These are phyloP conservation scores for Calvadosia cruxmelitensis DNA, from an alignment of 30 jellyfish, hydroid and myxozoan genomes.

Conservation along the genomic window DNA sequence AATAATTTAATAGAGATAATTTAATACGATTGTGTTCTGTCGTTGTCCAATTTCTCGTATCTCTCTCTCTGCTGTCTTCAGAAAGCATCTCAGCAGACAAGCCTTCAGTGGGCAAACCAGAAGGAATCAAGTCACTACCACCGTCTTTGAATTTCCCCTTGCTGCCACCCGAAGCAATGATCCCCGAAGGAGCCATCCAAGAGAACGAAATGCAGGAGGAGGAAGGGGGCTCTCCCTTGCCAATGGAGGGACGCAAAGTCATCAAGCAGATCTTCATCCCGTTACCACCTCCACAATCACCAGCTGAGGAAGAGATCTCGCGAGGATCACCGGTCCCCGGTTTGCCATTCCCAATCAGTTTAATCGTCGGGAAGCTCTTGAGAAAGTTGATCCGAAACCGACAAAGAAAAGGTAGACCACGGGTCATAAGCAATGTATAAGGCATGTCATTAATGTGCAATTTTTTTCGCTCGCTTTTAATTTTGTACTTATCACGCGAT, in stretches of 20 bases:
- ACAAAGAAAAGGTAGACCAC: not conserved
- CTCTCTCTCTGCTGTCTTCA: not conserved
- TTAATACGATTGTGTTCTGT: not conserved
- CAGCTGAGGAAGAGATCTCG: conserved; percentile 68
- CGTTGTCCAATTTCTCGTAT: not conserved
- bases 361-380: conserved; percentile 37
- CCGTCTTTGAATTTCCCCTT: not conserved
- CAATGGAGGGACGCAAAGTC: conserved; percentile 15
- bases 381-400: conserved; percentile 33
- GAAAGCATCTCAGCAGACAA: no score
- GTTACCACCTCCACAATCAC: conserved; percentile 66
- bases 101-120: no score
- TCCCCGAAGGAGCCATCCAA: not conserved
- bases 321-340: conserved; percentile 61
- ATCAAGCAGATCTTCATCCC: conserved; percentile 78
- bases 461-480: no score
- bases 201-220: not conserved
- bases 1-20: not conserved
- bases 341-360: conserved; percentile 60
- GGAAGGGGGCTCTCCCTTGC: not conserved
- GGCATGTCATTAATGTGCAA: no score
- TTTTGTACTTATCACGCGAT: no score
- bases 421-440: not conserved
- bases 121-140: no score
- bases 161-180: not conserved